Percentiles rank a stretch among this genome's conserved stretches.
Evolutionary conservation across 2,888 invertebrate species (phyloP).

Genomic region (Leptopilina myrica): DNA sequence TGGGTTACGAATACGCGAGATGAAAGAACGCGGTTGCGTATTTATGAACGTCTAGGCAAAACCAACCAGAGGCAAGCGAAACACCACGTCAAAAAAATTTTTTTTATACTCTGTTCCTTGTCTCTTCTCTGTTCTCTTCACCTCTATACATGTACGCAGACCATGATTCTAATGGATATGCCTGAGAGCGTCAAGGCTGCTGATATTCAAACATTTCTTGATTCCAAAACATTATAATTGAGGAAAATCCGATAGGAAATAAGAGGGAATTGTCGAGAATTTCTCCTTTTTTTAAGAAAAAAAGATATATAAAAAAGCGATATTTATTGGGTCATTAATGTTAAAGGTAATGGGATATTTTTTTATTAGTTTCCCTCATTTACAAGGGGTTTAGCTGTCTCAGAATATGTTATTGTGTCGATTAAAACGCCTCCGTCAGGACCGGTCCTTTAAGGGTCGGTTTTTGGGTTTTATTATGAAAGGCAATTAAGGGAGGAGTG

Average conservation of each 20-base stretch:
- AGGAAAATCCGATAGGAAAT: neutral
- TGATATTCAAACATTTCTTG: conserved; percentile 47
- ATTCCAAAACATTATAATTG: conserved; percentile 44
- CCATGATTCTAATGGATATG: conserved; percentile 59
- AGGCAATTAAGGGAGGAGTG: conserved; percentile 45
- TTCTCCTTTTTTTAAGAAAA: neutral
- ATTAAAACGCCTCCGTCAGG: conserved; percentile 54
- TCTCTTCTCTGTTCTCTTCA: conserved; percentile 46
- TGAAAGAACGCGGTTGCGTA: conserved; percentile 37
- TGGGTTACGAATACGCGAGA: conserved; percentile 61
- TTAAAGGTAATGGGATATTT: neutral
- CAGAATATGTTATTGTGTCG: conserved; percentile 46
- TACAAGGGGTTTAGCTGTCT: neutral
- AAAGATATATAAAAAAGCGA: no score
- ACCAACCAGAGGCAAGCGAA: conserved; percentile 29
- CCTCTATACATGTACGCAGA: conserved; percentile 38
- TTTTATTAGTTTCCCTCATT: conserved; percentile 7
- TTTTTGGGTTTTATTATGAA: conserved; percentile 53
- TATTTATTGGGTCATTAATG: no score
- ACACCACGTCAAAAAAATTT: conserved; percentile 45
- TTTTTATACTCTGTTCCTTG: conserved; percentile 38
- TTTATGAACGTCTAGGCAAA: conserved; percentile 45
- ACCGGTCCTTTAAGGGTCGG: conserved; percentile 24
- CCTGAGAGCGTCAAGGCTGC: conserved; percentile 56
- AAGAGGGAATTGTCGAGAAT: neutral